Conservation (phyloP, 2,797 vertebrate species). For the Paramormyrops hopkinsi region DNA sequence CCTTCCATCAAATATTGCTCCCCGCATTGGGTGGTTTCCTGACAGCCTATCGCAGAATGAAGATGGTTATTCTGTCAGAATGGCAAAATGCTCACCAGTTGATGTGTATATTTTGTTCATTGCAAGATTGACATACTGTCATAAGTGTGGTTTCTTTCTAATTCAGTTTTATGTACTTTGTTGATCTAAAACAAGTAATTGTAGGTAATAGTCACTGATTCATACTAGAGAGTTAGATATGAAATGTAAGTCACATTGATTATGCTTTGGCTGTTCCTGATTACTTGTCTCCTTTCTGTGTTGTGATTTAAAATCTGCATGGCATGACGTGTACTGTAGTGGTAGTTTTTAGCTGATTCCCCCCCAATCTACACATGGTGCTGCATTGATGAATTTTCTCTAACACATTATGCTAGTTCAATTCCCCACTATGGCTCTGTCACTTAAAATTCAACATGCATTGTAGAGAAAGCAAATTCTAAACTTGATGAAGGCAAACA, state of each 20-base stretch:
- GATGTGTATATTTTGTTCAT: background rate
- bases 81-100: background rate
- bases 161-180: background rate
- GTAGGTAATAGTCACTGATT: background rate
- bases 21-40: background rate
- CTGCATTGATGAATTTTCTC: background rate
- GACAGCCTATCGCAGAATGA: background rate
- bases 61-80: background rate
- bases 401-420: background rate
- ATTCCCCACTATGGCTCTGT: background rate
- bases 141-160: background rate
- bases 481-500: background rate
- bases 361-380: background rate
- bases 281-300: background rate
- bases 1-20: background rate
- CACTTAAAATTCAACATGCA: background rate
- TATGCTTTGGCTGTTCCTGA: background rate
- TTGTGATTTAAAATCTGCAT: background rate
- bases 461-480: background rate
- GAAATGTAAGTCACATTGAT: background rate
- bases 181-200: background rate
- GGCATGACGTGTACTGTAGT: background rate
- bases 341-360: background rate
- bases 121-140: background rate
- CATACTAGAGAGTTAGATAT: background rate